phyloP scores from a whole-genome alignment of 2,888 invertebrate genomes.

The Heliconius ismenius region DNA sequence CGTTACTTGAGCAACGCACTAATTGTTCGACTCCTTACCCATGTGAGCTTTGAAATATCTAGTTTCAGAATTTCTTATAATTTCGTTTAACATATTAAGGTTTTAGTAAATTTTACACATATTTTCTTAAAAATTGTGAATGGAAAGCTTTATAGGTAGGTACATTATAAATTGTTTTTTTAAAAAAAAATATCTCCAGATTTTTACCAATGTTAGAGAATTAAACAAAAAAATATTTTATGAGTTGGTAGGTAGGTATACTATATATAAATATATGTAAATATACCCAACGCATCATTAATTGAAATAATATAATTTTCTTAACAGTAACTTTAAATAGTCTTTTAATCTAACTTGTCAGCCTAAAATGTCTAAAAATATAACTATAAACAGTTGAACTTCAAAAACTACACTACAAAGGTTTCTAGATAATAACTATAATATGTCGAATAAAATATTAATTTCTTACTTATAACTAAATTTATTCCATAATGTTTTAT shows the following conservation, averaged over 20 bases:
- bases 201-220: too few species aligned
- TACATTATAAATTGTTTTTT: too few species aligned
- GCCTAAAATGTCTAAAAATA: too few species aligned
- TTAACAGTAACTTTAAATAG: not conserved
- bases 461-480: not conserved
- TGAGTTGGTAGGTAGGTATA: too few species aligned
- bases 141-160: too few species aligned
- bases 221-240: too few species aligned
- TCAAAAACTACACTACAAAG: not conserved
- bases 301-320: not conserved
- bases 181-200: too few species aligned
- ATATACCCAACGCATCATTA: too few species aligned
- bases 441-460: not conserved
- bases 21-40: constrained; percentile 42
- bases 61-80: constrained; percentile 9
- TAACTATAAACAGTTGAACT: too few species aligned
- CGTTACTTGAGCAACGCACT: constrained; percentile 52
- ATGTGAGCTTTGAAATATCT: constrained; percentile 27
- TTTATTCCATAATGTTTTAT: constrained; percentile 18
- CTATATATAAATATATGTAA: too few species aligned
- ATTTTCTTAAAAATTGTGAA: too few species aligned
- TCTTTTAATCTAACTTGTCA: too few species aligned
- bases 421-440: not conserved
- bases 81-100: not conserved
- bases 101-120: not conserved